Percentiles rank a stretch among this genome's conserved stretches.
These are phyloP conservation scores for mouse (Mus musculus) DNA, from an alignment of 2,113 vertebrate genomes.

Conservation along the genomic window GRCm39 chr11:28861501-28862000, in stretches of 20 bases:
- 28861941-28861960: neutral
- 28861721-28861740: neutral
- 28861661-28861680: neutral
- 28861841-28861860: neutral
- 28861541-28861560: neutral
- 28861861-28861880: neutral
- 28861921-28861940: neutral
- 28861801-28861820: conserved; percentile 11
- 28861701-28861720: conserved; percentile 1
- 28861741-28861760: neutral
- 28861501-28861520: neutral
- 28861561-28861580: neutral
- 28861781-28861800: neutral
- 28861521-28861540: neutral
- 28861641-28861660: neutral
- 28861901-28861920: neutral
- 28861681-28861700: neutral
- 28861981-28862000: neutral
- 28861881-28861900: neutral
- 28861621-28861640: neutral
- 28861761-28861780: conserved; percentile 33
- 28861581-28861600: neutral
- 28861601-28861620: neutral
- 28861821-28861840: conserved; percentile 11
- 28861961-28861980: neutral